Evolutionary conservation across 37 sponge, comb jelly and placozoan genomes (phyloP).

Genomic region (Diacarnus erythraeanus): DNA sequence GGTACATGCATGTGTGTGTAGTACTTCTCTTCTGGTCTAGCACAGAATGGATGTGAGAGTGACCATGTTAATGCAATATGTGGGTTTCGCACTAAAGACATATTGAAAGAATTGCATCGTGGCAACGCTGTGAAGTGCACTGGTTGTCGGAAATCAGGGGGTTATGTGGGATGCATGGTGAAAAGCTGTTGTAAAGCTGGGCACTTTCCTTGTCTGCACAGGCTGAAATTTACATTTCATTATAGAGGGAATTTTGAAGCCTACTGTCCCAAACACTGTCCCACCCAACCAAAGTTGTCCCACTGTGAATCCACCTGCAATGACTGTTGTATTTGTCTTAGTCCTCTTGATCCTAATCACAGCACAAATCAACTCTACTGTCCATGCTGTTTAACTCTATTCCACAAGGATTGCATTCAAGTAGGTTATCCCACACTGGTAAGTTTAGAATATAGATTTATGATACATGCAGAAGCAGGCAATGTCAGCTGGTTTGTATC

Average conservation of each 20-base stretch:
- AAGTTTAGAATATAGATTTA: neutral
- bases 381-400: conserved; percentile 22
- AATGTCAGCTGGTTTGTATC: conserved; percentile 24
- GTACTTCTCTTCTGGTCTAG: conserved; percentile 45
- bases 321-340: conserved; percentile 31
- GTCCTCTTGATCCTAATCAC: neutral
- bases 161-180: conserved; percentile 31
- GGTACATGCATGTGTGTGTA: neutral
- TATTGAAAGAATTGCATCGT: conserved; percentile 24
- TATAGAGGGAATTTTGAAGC: conserved; percentile 18
- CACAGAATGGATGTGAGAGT: conserved; percentile 10
- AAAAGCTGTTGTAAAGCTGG: conserved; percentile 22
- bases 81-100: conserved; percentile 30
- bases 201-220: conserved; percentile 32
- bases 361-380: conserved; percentile 11
- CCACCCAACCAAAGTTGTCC: conserved; percentile 3
- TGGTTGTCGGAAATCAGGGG: conserved; percentile 26
- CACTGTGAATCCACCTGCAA: neutral
- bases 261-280: conserved; percentile 31
- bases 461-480: conserved; percentile 36
- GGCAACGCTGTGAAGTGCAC: neutral
- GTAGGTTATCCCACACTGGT: neutral
- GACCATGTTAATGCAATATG: conserved; percentile 1
- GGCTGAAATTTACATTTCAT: conserved; percentile 10
- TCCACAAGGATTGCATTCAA: conserved; percentile 42